Conservation (phyloP, 2,113 vertebrate genomes). For the Acinonyx jubatus region DNA sequence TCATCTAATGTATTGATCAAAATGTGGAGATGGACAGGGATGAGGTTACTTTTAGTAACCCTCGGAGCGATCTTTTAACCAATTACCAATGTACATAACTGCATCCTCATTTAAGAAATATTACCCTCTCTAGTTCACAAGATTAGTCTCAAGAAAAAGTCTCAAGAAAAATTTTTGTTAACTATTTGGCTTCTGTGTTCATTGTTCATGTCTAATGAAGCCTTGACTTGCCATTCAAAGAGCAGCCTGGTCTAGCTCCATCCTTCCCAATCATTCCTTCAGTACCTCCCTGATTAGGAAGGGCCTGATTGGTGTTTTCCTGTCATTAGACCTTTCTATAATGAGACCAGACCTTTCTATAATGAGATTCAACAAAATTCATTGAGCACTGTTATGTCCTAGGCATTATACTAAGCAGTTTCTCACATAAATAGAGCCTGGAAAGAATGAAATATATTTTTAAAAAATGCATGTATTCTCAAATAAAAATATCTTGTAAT, state of each 20-base stretch:
- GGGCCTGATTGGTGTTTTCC: fast-evolving
- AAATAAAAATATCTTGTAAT: not conserved
- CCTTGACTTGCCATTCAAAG: not conserved
- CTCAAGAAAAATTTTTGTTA: not conserved
- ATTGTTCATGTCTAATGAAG: not conserved
- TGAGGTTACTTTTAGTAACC: not conserved
- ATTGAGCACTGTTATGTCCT: not conserved
- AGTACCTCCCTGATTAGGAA: not conserved
- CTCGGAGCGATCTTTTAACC: not conserved
- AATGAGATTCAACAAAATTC: not conserved
- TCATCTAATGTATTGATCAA: not conserved
- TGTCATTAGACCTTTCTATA: not conserved
- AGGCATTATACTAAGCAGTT: not conserved
- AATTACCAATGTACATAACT: not conserved
- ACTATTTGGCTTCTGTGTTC: not conserved
- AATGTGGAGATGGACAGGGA: not conserved
- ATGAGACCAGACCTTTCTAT: not conserved
- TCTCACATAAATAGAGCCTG: not conserved
- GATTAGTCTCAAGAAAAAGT: not conserved
- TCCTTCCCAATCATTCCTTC: not conserved
- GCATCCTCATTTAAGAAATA: not conserved
- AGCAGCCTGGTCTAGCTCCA: not conserved
- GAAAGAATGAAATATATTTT: not conserved
- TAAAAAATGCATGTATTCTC: not conserved
- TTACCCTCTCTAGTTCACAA: not conserved